phyloP scores from a whole-genome alignment of 2,113 vertebrate genomes.

The Galeopterus variegatus region DNA sequence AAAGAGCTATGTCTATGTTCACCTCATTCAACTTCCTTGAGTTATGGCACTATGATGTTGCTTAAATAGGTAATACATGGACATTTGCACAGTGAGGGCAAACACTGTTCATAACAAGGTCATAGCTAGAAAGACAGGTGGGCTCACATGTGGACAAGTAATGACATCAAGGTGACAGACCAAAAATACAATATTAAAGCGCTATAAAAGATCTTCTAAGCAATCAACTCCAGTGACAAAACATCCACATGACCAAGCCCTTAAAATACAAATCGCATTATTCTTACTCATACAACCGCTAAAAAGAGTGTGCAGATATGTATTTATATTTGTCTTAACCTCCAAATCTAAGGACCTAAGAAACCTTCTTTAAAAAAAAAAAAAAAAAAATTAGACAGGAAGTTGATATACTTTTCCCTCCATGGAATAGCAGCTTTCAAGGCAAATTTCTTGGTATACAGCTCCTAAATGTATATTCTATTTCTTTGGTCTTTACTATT shows the following conservation, averaged over 20 bases:
- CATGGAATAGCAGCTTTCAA: conserved; percentile 85
- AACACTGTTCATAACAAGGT: conserved; percentile 87
- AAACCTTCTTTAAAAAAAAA: conserved; percentile 69
- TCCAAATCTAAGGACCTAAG: conserved; percentile 73
- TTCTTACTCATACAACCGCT: conserved; percentile 84
- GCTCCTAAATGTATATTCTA: conserved; percentile 84
- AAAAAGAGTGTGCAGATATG: conserved; percentile 78
- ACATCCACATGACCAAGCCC: conserved; percentile 74
- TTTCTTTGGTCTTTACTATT: conserved; percentile 87
- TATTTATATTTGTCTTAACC: conserved; percentile 57
- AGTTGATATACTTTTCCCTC: conserved; percentile 85
- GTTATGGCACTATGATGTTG: conserved; percentile 83
- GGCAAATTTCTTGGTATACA: conserved; percentile 81
- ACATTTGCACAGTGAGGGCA: conserved; percentile 83
- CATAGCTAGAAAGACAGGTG: conserved; percentile 86
- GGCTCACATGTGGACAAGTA: conserved; percentile 54
- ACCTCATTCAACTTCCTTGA: conserved; percentile 97
- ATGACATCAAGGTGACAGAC: conserved; percentile 63
- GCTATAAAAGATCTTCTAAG: conserved; percentile 75
- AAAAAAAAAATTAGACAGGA: conserved; percentile 70
- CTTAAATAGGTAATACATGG: conserved; percentile 88
- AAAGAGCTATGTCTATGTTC: conserved; percentile 91
- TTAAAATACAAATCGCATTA: conserved; percentile 88
- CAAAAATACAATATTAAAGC: conserved; percentile 68
- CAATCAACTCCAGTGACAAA: conserved; percentile 83